Base-by-base conservation (phyloP, 1,140 invertebrate genomes). In the Solenopsis fugax region DNA sequence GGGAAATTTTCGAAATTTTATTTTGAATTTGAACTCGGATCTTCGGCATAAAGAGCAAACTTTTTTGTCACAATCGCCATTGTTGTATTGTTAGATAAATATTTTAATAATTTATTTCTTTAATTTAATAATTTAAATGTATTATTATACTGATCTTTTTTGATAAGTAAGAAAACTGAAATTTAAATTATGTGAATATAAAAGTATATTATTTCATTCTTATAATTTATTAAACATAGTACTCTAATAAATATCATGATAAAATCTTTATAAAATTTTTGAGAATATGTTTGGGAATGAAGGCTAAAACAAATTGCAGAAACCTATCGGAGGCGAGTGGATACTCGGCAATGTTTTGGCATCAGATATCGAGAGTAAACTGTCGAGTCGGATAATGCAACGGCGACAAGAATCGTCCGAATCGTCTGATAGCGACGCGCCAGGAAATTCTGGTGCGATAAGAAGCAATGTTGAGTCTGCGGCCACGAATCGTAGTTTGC, bases 251-350 rank as follows among this genome's bases (percentile, higher is more conserved):
- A n/a, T 69, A 69, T 16, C n/a, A 48, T 13, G 54, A 72, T 52
- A 71, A 52, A 52, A 29, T 52, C 7, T 0, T 18, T 37, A 41
- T 41, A 41, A 41, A 7, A 41, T 54, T 2, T 64, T 18, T 29
- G 21, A 52, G 10, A 13, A 24, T 45, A 41, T 1, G 52, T 10
- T 69, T 29, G 13, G 1, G 4, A 37, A 69, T 69, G 3, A 29
- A 37, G 34, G 10, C 1, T 52, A 24, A 77, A 85, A 76, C 71
- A 34, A 65, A 52, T 95, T 95, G 58, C 92, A 97, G 96, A 96
- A 96, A 94, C 96, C 96, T 37, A 87, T 95, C 0, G 96, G 96
- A 2, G 96, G 95, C 3, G 94, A 96, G 29, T 96, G 96, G 12
- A 92, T 96, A 64, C 95, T 96, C 78, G 96, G 96, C 0, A 91